Evolutionary conservation across 2,113 vertebrate genomes (phyloP), one percentile per base, ranked within the genome.

Genomic region (Scolopax mira): DNA sequence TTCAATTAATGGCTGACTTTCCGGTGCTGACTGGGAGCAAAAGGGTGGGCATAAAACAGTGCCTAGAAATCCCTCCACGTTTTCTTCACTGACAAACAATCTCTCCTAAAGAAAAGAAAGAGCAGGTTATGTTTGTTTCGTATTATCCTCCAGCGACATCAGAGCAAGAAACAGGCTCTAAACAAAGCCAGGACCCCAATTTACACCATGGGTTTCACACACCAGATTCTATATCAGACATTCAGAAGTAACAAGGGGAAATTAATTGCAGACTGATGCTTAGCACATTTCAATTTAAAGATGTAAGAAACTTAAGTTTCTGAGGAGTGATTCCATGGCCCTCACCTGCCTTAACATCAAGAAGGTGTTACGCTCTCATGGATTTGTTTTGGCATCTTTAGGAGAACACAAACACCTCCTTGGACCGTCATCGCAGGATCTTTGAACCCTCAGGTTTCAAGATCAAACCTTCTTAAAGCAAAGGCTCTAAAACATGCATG

Each of bases 31-130:
- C 35, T 88, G 96, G 78, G 81, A 77, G 69, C 91, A 58, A 49
- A 52, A 30, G 64, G 97, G 92, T 78, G 95, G 72, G 62, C 73
- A 79, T 4, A 89, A 79, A 73, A 90, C 91, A 51, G 91, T 54
- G 79, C 66, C 96, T 73, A 98, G 95, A 95, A 98, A 98, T 78
- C 94, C 94, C 86, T 95, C 95, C 67, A 98, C n/a, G 33, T 98
- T 98, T 82, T 98, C 98, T 85, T 98, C 98, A 5, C 49, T 97
- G 81, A 98, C 82, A 97, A 98, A 98, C 49, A 93, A 85, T 8
- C 97, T 97, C 84, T 98, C 98, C 98, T 98, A 82, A 75, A 95
- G 70, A 49, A 89, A 94, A 97, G 61, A 93, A 51, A 83, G 33
- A 90, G 72, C 44, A 46, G 62, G 72, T 83, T 70, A 85, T 25